Base-by-base conservation (phyloP, 2,113 vertebrate species). In the Sialia sialis region DNA sequence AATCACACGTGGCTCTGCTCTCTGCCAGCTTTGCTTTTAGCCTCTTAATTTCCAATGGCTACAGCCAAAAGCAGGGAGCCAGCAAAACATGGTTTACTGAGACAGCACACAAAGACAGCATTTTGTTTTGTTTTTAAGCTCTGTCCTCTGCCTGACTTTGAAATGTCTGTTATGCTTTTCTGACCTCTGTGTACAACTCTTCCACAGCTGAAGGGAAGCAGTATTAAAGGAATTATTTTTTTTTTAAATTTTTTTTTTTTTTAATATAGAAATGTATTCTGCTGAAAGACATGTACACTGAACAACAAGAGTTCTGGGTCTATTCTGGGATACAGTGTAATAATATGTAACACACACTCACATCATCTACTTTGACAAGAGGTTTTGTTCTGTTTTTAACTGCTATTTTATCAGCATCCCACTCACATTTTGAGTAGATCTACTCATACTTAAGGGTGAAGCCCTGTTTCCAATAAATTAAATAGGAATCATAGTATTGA, bases 21-120 rank as follows among this genome's bases (percentile, higher is more conserved):
- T 80, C 70, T 36, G 90, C 75, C 92, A 90, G 74, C 38, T 90
- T 80, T 84, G 72, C 69, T 92, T 93, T 88, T 60, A 73, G 87
- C 75, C 63, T 85, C 75, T 66, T 80, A 55, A 87, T 84, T 93
- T 94, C 96, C 88, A 94, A 13, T 3, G 6, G 70, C 58, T 82
- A 58, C 84, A 76, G 90, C 82, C 58, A 69, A 80, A 76, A 79
- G 49, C 88, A 49, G 41, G 20, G 87, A 91, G 75, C 73, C 66
- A 94, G 56, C 54, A 85, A 84, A 90, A 58, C 30, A 34, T 1
- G 3, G 27, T 87, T 91, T 54, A 75, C 74, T 66, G 54, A 90
- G 78, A 41, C 19, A 60, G 76, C 75, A 64, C 44, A 76, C 41
- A 91, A 84, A 91, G 69, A 39, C 36, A 64, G 36, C 4, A 1